Evolutionary conservation across 1,140 invertebrate species (phyloP).

Genomic region (Drosophila baimaii): DNA sequence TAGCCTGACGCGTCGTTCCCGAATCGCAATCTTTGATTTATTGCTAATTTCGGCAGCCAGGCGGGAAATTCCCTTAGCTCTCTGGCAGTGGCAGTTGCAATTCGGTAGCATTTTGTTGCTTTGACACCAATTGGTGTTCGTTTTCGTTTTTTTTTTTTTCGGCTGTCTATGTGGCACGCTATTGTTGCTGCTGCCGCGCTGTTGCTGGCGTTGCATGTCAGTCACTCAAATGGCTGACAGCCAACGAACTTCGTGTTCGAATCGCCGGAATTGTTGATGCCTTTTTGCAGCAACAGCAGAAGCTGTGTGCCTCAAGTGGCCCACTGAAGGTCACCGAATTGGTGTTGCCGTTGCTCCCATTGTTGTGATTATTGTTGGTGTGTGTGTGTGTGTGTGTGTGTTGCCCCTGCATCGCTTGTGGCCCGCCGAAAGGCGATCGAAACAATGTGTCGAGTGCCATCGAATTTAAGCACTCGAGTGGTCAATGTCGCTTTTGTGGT

Average conservation of each 20-base stretch:
- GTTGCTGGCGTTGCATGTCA: slow-evolving; percentile 69
- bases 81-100: slow-evolving; percentile 37
- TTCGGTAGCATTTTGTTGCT: slow-evolving; percentile 75
- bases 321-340: slow-evolving; percentile 68
- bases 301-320: slow-evolving; percentile 68
- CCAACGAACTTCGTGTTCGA: slow-evolving; percentile 74
- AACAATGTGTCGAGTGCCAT: slow-evolving; percentile 42
- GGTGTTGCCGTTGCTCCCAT: slow-evolving; percentile 31
- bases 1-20: slow-evolving; percentile 28
- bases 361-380: slow-evolving; percentile 19
- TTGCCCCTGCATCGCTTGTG: slow-evolving; percentile 17
- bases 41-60: slow-evolving; percentile 50
- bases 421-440: slow-evolving; percentile 28
- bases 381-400: too few species aligned
- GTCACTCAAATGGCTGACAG: slow-evolving; percentile 79
- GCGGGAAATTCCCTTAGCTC: slow-evolving; percentile 43
- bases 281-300: slow-evolving; percentile 32
- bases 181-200: slow-evolving; percentile 48
- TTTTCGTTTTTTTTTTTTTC: slow-evolving; percentile 21
- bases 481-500: slow-evolving; percentile 65
- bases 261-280: slow-evolving; percentile 44
- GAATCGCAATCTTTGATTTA: slow-evolving; percentile 56
- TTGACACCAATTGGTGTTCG: slow-evolving; percentile 79
- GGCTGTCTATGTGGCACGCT: slow-evolving; percentile 62
- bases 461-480: slow-evolving; percentile 60